Conservation (phyloP, 2,113 vertebrate species). For the Ptyas mucosa region DNA sequence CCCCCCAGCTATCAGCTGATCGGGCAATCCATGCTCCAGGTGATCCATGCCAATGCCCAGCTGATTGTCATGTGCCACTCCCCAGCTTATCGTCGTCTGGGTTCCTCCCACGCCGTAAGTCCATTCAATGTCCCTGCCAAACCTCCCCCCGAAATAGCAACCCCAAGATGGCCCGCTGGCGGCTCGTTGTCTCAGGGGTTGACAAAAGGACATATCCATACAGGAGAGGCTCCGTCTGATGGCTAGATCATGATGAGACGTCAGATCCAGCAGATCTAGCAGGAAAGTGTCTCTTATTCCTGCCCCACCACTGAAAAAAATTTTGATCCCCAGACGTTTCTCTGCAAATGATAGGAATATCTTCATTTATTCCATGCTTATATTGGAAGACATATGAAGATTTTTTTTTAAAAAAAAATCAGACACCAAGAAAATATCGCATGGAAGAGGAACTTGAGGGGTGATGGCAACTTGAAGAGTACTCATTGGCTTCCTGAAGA, state of each 20-base stretch:
- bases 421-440: background rate
- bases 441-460: background rate
- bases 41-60: no score
- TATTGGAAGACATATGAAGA: background rate
- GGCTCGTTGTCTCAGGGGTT: no score
- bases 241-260: background rate
- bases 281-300: background rate
- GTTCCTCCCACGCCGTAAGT: no score
- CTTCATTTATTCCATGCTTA: background rate
- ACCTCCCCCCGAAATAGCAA: no score
- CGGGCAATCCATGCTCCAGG: no score
- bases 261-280: background rate
- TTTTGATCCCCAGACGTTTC: background rate
- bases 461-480: background rate
- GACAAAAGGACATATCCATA: background rate
- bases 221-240: background rate
- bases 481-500: background rate
- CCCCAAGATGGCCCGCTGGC: no score
- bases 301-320: accelerated
- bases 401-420: background rate
- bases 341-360: background rate
- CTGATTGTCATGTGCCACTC: no score
- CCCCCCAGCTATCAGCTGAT: no score
- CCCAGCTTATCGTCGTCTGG: no score
- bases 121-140: no score